Conservation (phyloP, 2,888 invertebrate genomes). For the Tiphia femorata region DNA sequence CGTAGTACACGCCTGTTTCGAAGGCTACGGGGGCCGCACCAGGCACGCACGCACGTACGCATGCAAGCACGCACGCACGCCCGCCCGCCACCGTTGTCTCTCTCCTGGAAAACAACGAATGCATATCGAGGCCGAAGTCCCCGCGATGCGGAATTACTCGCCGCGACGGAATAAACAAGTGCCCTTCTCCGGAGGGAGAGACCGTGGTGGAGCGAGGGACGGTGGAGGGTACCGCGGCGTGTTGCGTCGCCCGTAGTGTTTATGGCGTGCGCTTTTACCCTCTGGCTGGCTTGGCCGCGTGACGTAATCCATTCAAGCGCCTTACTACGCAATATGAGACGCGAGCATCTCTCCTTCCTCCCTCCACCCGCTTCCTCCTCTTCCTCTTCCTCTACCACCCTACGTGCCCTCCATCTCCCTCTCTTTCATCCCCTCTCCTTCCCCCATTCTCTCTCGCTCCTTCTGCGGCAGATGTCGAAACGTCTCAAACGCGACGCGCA, state of each 20-base stretch:
- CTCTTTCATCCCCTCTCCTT: not conserved
- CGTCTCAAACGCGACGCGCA: too few species aligned
- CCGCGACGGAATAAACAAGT: constrained; percentile 29
- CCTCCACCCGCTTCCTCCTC: not conserved
- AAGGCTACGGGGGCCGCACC: too few species aligned
- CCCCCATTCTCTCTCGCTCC: constrained; percentile 1
- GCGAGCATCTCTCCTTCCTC: constrained; percentile 19
- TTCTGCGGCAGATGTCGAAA: not conserved
- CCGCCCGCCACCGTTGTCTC: not conserved
- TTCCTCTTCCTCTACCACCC: not conserved
- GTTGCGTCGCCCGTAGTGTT: constrained; percentile 2
- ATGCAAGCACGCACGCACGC: not conserved
- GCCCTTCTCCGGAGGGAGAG: constrained; percentile 5
- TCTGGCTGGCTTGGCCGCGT: constrained; percentile 42
- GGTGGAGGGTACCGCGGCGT: not conserved
- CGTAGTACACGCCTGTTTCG: too few species aligned
- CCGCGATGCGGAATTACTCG: constrained; percentile 17
- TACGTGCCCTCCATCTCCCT: not conserved
- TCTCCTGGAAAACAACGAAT: constrained; percentile 20
- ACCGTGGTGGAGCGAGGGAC: too few species aligned
- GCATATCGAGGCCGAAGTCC: constrained; percentile 29
- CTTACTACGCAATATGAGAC: constrained; percentile 61
- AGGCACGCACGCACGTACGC: too few species aligned
- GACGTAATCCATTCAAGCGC: constrained; percentile 64
- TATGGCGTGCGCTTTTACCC: constrained; percentile 37